Conservation (phyloP, 2,113 vertebrate genomes). For the Willisornis vidua region DNA sequence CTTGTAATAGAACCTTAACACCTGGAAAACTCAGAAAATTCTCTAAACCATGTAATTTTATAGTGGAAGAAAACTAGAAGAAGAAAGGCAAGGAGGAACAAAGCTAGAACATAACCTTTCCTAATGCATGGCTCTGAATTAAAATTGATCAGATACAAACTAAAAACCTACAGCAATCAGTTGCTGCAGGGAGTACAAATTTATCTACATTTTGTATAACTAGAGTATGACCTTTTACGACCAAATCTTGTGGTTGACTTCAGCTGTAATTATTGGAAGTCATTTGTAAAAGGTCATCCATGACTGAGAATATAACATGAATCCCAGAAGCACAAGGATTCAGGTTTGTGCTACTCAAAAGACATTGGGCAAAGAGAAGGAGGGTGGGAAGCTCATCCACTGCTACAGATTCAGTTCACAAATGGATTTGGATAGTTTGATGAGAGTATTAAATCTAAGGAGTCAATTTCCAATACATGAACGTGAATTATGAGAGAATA, state of each 20-base stretch:
- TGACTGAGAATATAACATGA: slow-evolving; percentile 42
- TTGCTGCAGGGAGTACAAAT: slow-evolving; percentile 58
- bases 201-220: slow-evolving; percentile 64
- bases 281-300: slow-evolving; percentile 77
- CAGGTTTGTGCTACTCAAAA: slow-evolving; percentile 8
- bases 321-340: slow-evolving; percentile 25
- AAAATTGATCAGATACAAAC: slow-evolving; percentile 52
- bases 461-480: background rate
- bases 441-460: background rate
- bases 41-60: background rate
- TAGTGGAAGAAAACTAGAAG: background rate
- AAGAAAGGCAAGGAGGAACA: slow-evolving; percentile 20
- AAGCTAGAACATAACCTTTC: slow-evolving; percentile 44
- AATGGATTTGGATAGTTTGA: background rate
- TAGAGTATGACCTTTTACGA: slow-evolving; percentile 68
- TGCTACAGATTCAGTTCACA: background rate
- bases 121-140: slow-evolving; percentile 50
- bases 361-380: background rate
- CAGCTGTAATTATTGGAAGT: slow-evolving; percentile 70
- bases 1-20: background rate
- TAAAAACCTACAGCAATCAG: slow-evolving; percentile 33
- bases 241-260: slow-evolving; percentile 67
- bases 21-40: background rate
- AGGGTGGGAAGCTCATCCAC: background rate
- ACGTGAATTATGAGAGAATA: background rate